Base-by-base conservation (phyloP, 2,888 invertebrate genomes). In the Cheilosia pagana region DNA sequence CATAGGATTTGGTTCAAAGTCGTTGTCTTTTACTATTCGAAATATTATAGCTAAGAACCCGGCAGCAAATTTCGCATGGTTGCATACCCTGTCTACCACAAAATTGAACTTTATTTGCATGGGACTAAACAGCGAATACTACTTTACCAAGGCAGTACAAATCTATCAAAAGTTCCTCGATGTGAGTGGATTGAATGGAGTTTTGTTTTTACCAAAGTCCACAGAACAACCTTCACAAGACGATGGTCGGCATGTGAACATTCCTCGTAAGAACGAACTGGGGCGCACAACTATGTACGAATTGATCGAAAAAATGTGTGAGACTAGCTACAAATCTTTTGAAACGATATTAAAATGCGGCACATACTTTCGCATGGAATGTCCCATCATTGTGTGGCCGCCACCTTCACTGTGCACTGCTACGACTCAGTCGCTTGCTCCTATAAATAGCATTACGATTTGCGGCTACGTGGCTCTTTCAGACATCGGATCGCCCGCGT, bases 401-500 rank as follows among this genome's bases (percentile, higher is more conserved):
- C 94, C 95, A 5, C 96, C 96, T 8, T 93, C 94, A 89, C 87
- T 89, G 0, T 89, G 19, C 14, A 12, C 91, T 90, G 48, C 79
- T 91, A 91, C 91, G 91, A 3, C 90, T 90, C 86, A 78, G 43
- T 94, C 93, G 82, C 48, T 78, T 14, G 19, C 53, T 2, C 93
- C 98, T 65, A 94, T 96, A 0, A 95, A 95, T 77, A 94, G 94
- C 63, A 93, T 98, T 68, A 95, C 96, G 90, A 95, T 98, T 19
- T 95, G 97, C 89, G 98, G 98, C 0, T 98, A 98, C 90, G 92
- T 99, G 63, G 94, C 95, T n/a, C 95, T 97, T 8, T 94, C 95
- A 3, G 98, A 98, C 90, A 95, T 98, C 65, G 96, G 96, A 39
- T 98, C 98, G 76, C 98, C 98, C 2, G 97, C 97, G 89, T 96